These are phyloP conservation scores for Nettapus auritus DNA, from an alignment of 2,113 vertebrate species.

Conservation along the genomic window DNA sequence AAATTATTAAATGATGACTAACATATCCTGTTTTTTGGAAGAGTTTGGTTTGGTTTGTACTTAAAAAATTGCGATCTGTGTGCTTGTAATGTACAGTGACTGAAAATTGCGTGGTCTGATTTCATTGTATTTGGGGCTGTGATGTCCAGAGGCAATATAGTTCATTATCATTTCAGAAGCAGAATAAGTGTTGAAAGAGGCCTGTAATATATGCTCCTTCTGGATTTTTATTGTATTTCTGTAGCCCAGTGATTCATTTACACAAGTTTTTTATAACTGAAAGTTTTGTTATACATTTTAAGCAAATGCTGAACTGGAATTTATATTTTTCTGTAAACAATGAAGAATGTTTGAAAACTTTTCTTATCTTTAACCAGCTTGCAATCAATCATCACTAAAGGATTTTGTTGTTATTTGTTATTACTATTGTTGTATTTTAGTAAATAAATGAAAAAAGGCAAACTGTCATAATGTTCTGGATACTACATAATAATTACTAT, in stretches of 20 bases:
- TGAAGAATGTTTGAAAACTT: neutral
- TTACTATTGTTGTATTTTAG: neutral
- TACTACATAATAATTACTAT: neutral
- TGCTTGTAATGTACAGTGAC: neutral
- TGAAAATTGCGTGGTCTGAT: neutral
- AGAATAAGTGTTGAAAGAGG: slow-evolving; percentile 9
- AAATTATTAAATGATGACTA: neutral
- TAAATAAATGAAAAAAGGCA: neutral
- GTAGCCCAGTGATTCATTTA: slow-evolving; percentile 14
- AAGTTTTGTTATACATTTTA: slow-evolving; percentile 35
- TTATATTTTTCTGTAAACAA: slow-evolving; percentile 27
- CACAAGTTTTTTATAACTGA: neutral
- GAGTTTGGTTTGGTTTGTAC: neutral
- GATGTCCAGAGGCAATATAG: neutral
- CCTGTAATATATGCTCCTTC: neutral
- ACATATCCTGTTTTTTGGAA: accelerated
- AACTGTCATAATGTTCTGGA: neutral
- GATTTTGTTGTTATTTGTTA: neutral
- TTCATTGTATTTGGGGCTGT: neutral
- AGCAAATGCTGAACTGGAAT: slow-evolving; percentile 4
- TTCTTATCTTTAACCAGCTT: neutral
- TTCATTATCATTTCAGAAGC: slow-evolving; percentile 2
- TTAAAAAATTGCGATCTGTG: neutral
- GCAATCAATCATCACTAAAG: neutral
- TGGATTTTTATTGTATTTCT: slow-evolving; percentile 26